These are phyloP conservation scores for Phalangium opilio DNA, from an alignment of 2,888 invertebrate genomes.

Conservation along the genomic window DNA sequence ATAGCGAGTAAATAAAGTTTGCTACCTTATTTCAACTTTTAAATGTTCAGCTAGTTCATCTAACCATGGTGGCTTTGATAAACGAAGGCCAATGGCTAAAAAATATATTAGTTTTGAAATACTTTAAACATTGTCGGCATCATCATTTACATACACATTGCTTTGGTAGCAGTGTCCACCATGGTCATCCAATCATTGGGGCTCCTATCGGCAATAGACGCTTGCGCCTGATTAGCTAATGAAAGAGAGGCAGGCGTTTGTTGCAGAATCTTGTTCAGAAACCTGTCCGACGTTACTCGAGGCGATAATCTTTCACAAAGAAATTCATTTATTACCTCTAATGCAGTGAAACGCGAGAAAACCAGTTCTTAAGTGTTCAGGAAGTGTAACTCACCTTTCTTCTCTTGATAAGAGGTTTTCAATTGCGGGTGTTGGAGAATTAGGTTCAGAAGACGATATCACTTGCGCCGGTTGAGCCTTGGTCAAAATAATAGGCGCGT, in stretches of 20 bases:
- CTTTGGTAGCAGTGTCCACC: conserved; percentile 61
- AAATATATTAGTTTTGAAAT: too few relatives aligned
- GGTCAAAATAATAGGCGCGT: conserved; percentile 25
- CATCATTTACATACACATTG: conserved; percentile 39
- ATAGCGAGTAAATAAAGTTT: too few relatives aligned
- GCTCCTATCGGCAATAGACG: conserved; percentile 49
- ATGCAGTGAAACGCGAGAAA: too few relatives aligned
- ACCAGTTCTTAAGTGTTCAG: too few relatives aligned
- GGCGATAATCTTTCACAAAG: conserved; percentile 31
- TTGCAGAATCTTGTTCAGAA: conserved; percentile 12
- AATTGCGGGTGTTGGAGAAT: conserved; percentile 37
- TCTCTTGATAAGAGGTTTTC: conserved; percentile 37
- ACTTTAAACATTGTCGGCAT: too few relatives aligned
- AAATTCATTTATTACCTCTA: too few relatives aligned
- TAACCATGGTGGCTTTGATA: too few relatives aligned
- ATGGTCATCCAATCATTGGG: conserved; percentile 64
- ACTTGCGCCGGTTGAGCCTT: conserved; percentile 50
- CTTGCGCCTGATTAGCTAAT: conserved; percentile 24
- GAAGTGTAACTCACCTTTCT: conserved; percentile 39
- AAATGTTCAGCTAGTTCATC: too few relatives aligned
- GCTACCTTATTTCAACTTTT: too few relatives aligned
- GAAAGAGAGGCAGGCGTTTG: conserved; percentile 14
- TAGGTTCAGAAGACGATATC: conserved; percentile 42
- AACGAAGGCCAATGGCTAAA: too few relatives aligned
- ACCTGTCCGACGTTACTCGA: conserved; percentile 20